phyloP scores from a whole-genome alignment of 2,113 vertebrate species.

The Hippocampus guttulatus region DNA sequence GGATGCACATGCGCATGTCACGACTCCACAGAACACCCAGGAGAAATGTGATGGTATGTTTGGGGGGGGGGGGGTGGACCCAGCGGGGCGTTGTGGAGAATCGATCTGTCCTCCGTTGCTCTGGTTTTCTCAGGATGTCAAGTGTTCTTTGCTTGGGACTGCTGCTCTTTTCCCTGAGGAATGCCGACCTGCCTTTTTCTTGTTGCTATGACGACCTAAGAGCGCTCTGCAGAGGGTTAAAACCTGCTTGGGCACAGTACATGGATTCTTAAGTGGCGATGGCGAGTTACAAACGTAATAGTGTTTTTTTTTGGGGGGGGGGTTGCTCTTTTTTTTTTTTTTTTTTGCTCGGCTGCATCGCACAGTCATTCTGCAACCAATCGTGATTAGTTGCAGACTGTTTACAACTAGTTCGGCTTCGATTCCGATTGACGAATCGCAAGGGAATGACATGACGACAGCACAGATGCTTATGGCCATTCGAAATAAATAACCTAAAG shows the following conservation, averaged over 20 bases:
- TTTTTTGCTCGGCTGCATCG: too few relatives aligned
- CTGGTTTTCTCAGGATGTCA: constrained; percentile 9
- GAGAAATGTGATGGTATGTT: background rate
- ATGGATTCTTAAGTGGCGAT: background rate
- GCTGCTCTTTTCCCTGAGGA: background rate
- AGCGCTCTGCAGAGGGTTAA: background rate
- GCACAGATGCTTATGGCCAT: too few relatives aligned
- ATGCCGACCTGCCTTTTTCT: background rate
- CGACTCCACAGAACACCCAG: background rate
- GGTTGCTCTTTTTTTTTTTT: too few relatives aligned
- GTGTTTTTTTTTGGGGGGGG: background rate
- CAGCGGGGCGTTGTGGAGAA: background rate
- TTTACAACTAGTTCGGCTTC: too few relatives aligned
- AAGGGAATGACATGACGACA: too few relatives aligned
- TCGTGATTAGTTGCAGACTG: too few relatives aligned
- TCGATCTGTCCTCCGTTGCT: constrained; percentile 20
- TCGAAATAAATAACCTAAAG: too few relatives aligned
- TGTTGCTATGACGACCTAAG: background rate
- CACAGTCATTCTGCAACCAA: too few relatives aligned
- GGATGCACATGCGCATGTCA: constrained; percentile 11
- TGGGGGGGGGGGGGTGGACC: background rate
- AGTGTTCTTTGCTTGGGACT: background rate
- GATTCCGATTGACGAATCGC: too few relatives aligned
- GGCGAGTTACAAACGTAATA: background rate
- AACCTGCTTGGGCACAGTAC: background rate